These are phyloP conservation scores for Talpa occidentalis DNA, from an alignment of 2,113 vertebrate species.

Conservation along the genomic window DNA sequence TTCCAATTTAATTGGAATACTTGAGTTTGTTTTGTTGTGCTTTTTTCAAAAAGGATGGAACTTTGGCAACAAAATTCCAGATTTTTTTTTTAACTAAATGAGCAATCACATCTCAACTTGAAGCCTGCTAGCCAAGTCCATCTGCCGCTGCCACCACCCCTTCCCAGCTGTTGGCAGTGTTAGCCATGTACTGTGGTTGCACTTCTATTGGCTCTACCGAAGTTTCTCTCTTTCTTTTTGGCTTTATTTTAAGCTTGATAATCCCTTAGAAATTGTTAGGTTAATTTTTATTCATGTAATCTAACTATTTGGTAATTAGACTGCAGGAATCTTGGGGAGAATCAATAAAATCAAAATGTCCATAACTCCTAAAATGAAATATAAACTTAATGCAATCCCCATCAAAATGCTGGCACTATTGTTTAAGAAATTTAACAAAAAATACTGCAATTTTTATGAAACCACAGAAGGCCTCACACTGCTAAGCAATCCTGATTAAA, in stretches of 20 bases:
- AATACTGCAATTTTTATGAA: too few relatives aligned
- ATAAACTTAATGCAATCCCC: too few relatives aligned
- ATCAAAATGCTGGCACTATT: too few relatives aligned
- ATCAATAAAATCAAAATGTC: too few relatives aligned
- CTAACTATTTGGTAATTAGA: background rate
- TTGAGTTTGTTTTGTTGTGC: background rate
- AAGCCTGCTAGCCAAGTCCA: background rate
- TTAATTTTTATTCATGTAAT: background rate
- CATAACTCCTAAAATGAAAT: too few relatives aligned
- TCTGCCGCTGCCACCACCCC: background rate
- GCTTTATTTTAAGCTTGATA: background rate
- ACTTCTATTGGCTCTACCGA: background rate
- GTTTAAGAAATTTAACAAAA: too few relatives aligned
- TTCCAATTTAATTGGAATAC: background rate
- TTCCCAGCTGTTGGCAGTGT: background rate
- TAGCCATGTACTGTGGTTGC: too few relatives aligned
- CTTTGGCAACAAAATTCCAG: background rate
- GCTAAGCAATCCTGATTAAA: too few relatives aligned
- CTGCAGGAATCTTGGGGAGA: background rate
- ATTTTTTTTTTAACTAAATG: slow-evolving; percentile 25
- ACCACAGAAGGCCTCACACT: too few relatives aligned
- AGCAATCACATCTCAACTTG: background rate
- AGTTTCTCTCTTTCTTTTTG: background rate
- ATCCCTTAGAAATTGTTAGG: background rate
- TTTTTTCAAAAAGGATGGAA: background rate